Conservation (phyloP, 2,888 invertebrate genomes). For the Zootermopsis nevadensis region DNA sequence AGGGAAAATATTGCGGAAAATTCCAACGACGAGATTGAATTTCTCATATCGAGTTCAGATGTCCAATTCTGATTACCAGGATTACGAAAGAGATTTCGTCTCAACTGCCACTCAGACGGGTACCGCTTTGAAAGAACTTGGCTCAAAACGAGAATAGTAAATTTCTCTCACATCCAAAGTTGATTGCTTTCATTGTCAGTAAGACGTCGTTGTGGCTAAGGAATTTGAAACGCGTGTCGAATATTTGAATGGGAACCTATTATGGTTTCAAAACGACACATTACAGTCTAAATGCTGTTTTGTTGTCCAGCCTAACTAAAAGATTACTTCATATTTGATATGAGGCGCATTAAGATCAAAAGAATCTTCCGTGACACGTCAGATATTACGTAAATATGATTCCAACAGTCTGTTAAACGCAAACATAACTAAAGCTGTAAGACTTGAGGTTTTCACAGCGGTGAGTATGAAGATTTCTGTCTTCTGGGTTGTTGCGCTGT, state of each 20-base stretch:
- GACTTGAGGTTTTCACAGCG: no score
- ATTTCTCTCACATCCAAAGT: neutral
- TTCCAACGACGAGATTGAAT: constrained; percentile 17
- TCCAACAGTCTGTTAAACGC: no score
- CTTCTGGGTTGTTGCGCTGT: no score
- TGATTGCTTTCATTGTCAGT: constrained; percentile 24
- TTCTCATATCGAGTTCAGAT: constrained; percentile 35
- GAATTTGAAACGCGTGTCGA: neutral
- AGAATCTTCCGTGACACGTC: neutral
- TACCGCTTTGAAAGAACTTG: neutral
- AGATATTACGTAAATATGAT: no score
- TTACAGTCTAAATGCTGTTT: neutral
- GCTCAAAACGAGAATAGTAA: neutral
- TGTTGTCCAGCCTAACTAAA: neutral
- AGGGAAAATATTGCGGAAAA: neutral
- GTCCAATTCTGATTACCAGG: constrained; percentile 23
- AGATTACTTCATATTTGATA: neutral
- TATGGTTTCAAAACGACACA: neutral
- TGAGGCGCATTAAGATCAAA: neutral
- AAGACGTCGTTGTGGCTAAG: neutral
- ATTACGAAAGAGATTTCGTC: constrained; percentile 9
- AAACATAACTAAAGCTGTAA: no score
- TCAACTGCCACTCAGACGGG: constrained; percentile 4
- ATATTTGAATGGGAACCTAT: neutral
- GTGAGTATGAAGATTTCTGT: no score